phyloP scores from a whole-genome alignment of 2,888 invertebrate species.

The Diarsia rubi region DNA sequence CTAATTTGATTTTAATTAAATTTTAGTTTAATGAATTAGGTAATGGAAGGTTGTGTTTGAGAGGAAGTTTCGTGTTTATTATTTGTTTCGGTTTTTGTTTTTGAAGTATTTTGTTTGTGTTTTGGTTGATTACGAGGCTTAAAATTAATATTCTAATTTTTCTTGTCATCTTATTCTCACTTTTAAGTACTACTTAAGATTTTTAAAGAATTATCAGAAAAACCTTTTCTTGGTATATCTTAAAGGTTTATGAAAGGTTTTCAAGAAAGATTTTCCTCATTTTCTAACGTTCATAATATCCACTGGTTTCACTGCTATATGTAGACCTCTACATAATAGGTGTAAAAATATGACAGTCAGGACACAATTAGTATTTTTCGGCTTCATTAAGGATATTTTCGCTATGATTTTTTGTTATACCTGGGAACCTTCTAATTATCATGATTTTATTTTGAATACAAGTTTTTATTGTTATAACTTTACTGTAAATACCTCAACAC shows the following conservation, averaged over 20 bases:
- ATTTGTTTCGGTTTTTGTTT: constrained; percentile 19
- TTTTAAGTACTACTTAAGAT: too few relatives aligned
- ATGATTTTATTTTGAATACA: too few relatives aligned
- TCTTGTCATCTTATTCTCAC: neutral
- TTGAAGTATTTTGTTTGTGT: neutral
- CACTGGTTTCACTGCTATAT: neutral
- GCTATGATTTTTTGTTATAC: too few relatives aligned
- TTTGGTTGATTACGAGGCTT: too few relatives aligned
- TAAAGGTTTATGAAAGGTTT: neutral
- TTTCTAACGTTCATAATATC: neutral
- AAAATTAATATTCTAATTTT: neutral
- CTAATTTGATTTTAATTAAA: constrained; percentile 70
- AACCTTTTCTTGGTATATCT: too few relatives aligned
- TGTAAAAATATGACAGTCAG: too few relatives aligned
- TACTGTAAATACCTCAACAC: too few relatives aligned
- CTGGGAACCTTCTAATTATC: too few relatives aligned
- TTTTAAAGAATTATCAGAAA: too few relatives aligned
- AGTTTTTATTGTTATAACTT: too few relatives aligned
- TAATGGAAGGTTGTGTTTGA: constrained; percentile 9
- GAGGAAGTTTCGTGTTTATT: constrained; percentile 11
- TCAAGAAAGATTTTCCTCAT: neutral
- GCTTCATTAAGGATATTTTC: too few relatives aligned
- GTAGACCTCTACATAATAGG: neutral
- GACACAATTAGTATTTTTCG: too few relatives aligned
- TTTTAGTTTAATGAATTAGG: constrained; percentile 56